A percentile compares a stretch with the other conserved stretches of the same genome.
These are phyloP conservation scores for Antitype chi DNA, from an alignment of 2,888 invertebrate species.

Conservation along the genomic window DNA sequence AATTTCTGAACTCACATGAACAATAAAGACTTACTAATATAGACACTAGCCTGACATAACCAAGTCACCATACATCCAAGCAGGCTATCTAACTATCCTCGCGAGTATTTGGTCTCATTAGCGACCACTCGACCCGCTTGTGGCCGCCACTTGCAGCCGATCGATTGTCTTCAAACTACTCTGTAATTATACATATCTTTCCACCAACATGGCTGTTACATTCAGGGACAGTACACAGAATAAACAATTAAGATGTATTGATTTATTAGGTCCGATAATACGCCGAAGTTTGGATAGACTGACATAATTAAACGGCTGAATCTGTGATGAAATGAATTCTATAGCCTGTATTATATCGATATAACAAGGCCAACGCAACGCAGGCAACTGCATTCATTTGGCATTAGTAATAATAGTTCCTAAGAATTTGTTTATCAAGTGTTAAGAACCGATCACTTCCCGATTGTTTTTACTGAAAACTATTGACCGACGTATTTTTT, in stretches of 20 bases:
- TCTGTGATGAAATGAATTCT: background rate
- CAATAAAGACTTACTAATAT: background rate
- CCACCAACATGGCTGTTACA: constrained; percentile 13
- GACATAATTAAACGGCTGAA: background rate
- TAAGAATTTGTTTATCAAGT: background rate
- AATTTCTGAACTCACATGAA: background rate
- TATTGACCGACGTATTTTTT: too few species aligned
- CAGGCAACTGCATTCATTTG: background rate
- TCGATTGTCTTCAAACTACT: constrained; percentile 44
- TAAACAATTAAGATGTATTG: background rate
- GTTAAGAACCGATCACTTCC: too few species aligned
- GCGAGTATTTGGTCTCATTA: constrained; percentile 34
- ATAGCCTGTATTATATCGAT: background rate
- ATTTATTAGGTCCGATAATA: background rate
- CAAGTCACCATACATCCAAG: background rate
- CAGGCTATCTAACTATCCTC: background rate
- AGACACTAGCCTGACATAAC: background rate
- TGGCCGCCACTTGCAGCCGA: constrained; percentile 41
- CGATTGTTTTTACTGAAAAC: too few species aligned
- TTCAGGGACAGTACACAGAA: background rate
- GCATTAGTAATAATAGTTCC: background rate
- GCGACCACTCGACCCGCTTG: constrained; percentile 36
- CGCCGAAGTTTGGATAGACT: background rate
- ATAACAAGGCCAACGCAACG: background rate
- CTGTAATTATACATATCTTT: constrained; percentile 4